Evolutionary conservation across 2,888 invertebrate species (phyloP), one percentile per base, ranked within the genome.

Genomic region (Cantharis nigra): DNA sequence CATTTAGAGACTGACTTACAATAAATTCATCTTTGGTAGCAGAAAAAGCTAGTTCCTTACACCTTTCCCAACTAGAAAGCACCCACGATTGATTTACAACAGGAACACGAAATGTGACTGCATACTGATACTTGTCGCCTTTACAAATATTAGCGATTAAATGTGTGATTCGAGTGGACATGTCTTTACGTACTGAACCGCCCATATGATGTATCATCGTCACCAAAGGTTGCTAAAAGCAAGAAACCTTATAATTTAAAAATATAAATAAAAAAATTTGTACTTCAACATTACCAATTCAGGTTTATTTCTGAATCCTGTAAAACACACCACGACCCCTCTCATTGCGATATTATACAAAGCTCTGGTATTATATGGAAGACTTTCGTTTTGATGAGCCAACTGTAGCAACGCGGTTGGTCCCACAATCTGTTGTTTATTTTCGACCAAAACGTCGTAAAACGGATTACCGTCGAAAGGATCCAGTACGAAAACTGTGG

Each of bases 121-220:
- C 98, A 89, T 97, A 97, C 90, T 96, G 94, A 89, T 98, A 98
- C 90, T 98, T 98, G 84, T 96, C 96, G 78, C 98, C 97, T 69
- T 94, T 94, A 84, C 95, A 95, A 84, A 93, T 92, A 85, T 95
- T 96, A 81, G 98, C 96, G 83, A 99, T 96, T 82, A 99, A 91
- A 91, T 98, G 98, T 74, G 98, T 98, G 82, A 97, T 95, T 87
- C 94, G 95, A 76, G 93, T 92, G 79, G 93, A 93, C 92, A 97
- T 94, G 86, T 98, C 97, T 89, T 95, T 96, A 81, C 97, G 92
- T 85, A 98, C 96, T 84, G 97, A 97, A 70, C 98, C 98, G 83
- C 98, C 98, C 98, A 98, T 98, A 88, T 95, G 95, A 90, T 98
- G 98, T 84, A 98, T 95, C 88, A 97, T 91, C 83, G 94, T 94